Conservation (phyloP, 2,888 invertebrate species). For the Crepidodera aurea region DNA sequence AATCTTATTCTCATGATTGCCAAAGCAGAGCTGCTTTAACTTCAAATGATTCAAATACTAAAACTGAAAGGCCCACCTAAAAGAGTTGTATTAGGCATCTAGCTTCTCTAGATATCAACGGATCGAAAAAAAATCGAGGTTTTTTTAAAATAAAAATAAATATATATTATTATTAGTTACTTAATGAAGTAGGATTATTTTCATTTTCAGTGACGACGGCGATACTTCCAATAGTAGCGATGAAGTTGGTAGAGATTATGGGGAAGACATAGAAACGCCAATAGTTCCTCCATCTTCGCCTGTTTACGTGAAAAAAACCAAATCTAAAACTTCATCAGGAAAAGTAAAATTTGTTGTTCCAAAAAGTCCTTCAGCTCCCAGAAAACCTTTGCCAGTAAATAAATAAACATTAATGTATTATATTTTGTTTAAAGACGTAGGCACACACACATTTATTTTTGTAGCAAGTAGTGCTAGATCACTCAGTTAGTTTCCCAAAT, state of each 20-base stretch:
- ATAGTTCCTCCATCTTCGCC: slow-evolving; percentile 78
- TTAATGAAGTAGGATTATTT: too few relatives aligned
- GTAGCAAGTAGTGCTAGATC: too few relatives aligned
- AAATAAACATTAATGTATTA: slow-evolving; percentile 25
- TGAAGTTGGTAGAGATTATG: slow-evolving; percentile 58
- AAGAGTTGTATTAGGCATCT: too few relatives aligned
- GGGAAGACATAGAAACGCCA: slow-evolving; percentile 53
- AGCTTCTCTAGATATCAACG: too few relatives aligned
- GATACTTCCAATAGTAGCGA: slow-evolving; percentile 77
- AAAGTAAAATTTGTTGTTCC: slow-evolving; percentile 41
- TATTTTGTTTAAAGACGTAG: not conserved
- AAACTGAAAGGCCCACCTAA: too few relatives aligned
- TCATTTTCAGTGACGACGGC: slow-evolving; percentile 75
- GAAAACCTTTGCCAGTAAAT: slow-evolving; percentile 68
- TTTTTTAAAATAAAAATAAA: too few relatives aligned
- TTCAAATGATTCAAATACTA: too few relatives aligned
- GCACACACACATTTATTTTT: not conserved
- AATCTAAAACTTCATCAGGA: slow-evolving; percentile 50
- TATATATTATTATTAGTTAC: too few relatives aligned
- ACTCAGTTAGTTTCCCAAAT: too few relatives aligned
- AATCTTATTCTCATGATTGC: too few relatives aligned
- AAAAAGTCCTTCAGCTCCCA: slow-evolving; percentile 59
- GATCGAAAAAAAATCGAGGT: too few relatives aligned
- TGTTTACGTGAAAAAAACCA: slow-evolving; percentile 51
- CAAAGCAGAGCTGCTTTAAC: too few relatives aligned